Conservation (phyloP, 2,797 vertebrate species). For the Rallus crepitans region DNA sequence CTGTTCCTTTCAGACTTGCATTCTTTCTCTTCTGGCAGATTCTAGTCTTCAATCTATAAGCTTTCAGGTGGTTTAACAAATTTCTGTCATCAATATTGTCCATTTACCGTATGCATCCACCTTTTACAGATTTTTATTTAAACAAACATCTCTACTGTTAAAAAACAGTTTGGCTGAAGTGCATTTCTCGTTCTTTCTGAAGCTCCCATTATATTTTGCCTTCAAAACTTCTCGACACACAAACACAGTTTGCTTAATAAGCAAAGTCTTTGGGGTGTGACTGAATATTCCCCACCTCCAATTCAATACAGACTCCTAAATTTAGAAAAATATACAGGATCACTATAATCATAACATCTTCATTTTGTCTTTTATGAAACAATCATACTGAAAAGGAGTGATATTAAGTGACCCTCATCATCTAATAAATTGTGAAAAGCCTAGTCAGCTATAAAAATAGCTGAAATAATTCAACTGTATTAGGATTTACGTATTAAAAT, state of each 20-base stretch:
- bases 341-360: neutral
- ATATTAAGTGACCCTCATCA: slow-evolving; percentile 13
- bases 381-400: neutral
- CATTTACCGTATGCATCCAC: neutral
- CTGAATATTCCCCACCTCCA: neutral
- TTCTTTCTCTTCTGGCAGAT: neutral
- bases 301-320: neutral
- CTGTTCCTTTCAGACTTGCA: neutral
- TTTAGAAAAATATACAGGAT: neutral
- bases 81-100: neutral
- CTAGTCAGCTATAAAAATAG: slow-evolving; percentile 25
- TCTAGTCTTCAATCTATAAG: neutral
- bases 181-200: neutral
- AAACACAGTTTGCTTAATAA: neutral
- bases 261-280: neutral
- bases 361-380: slow-evolving; percentile 28
- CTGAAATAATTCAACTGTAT: slow-evolving; percentile 31
- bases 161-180: neutral
- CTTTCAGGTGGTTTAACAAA: neutral
- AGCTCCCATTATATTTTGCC: neutral
- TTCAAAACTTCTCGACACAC: neutral
- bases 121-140: neutral
- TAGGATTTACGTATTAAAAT: slow-evolving; percentile 22
- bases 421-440: slow-evolving; percentile 46
- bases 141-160: neutral